Conservation (phyloP, 2,797 vertebrate genomes). For the Notolabrus celidotus region DNA sequence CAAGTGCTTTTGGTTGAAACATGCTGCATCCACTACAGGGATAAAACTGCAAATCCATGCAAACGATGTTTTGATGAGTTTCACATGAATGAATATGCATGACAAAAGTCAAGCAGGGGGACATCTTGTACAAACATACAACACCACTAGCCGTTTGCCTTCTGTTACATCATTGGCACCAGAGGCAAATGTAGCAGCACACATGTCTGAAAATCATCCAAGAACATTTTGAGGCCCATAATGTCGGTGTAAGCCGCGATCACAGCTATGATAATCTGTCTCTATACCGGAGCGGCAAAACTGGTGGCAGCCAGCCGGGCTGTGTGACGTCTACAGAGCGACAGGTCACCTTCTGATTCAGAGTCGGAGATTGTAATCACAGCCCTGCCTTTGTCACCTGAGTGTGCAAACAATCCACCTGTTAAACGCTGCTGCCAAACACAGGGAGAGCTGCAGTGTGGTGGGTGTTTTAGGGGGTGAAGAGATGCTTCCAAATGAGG, state of each 20-base stretch:
- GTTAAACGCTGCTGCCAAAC: slow-evolving; percentile 24
- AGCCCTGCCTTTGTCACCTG: slow-evolving; percentile 40
- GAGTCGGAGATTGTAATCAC: slow-evolving; percentile 35
- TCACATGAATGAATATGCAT: not conserved
- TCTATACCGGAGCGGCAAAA: slow-evolving; percentile 13
- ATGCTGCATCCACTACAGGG: not conserved
- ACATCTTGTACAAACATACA: not conserved
- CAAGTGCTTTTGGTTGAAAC: no score
- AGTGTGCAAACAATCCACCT: slow-evolving; percentile 46
- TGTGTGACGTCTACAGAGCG: not conserved
- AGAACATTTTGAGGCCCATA: not conserved
- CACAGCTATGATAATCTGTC: slow-evolving; percentile 49
- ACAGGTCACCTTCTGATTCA: slow-evolving; percentile 53
- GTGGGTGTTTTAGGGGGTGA: not conserved
- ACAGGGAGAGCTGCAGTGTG: not conserved
- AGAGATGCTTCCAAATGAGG: not conserved
- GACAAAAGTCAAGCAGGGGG: not conserved
- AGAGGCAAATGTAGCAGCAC: not conserved
- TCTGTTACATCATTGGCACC: not conserved
- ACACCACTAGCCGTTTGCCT: not conserved
- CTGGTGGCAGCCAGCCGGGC: slow-evolving; percentile 17
- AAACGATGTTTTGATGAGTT: not conserved
- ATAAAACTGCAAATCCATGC: not conserved
- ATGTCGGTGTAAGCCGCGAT: slow-evolving; percentile 16
- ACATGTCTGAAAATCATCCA: not conserved